These are phyloP conservation scores for Andrena marginata DNA, from an alignment of 2,888 invertebrate species.

Conservation along the genomic window DNA sequence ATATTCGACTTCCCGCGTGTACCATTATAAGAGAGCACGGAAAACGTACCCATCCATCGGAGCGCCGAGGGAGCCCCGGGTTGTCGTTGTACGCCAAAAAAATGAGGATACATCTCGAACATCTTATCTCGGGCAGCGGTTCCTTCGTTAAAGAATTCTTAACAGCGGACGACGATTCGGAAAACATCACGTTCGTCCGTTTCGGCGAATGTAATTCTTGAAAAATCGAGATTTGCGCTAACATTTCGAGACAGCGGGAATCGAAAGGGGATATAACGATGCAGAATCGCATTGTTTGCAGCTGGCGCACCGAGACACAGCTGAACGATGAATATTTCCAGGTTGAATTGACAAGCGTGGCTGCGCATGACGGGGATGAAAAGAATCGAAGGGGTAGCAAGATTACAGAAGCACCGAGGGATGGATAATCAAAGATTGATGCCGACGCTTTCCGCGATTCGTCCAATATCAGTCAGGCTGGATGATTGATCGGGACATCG, in stretches of 20 bases:
- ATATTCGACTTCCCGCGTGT: not conserved
- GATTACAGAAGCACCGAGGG: constrained; percentile 60
- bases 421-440: constrained; percentile 77
- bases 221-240: not conserved
- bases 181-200: not conserved
- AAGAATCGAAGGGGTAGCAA: constrained; percentile 57
- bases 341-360: constrained; percentile 28
- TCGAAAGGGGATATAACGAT: not conserved
- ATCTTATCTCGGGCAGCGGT: not conserved
- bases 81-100: not conserved
- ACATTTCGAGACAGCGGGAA: not conserved
- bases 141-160: not conserved
- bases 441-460: constrained; percentile 63
- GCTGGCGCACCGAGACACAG: not conserved
- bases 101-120: not conserved
- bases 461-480: constrained; percentile 71
- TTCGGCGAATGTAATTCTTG: not conserved
- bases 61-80: not conserved
- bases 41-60: not conserved
- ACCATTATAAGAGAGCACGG: not conserved
- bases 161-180: not conserved
- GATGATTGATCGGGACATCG: constrained; percentile 75
- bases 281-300: not conserved
- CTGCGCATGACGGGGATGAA: constrained; percentile 11
- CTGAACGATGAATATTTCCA: constrained; percentile 18